phyloP scores from a whole-genome alignment of 1,140 invertebrate genomes.

The Archivesica marissinica region DNA sequence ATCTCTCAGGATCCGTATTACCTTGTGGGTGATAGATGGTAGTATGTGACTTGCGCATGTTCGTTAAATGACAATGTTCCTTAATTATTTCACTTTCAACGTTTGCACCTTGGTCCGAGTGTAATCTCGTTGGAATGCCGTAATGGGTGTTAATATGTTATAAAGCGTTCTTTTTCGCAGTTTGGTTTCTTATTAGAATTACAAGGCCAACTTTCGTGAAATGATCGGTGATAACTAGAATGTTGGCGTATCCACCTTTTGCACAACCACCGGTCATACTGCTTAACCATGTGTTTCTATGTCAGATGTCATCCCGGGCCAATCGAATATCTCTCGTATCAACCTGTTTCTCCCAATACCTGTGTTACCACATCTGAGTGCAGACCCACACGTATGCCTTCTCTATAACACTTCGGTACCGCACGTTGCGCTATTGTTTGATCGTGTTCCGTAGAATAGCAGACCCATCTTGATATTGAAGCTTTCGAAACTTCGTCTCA shows the following conservation, averaged over 20 bases:
- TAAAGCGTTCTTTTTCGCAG: slow-evolving; percentile 41
- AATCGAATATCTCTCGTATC: neutral
- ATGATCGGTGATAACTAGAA: slow-evolving; percentile 61
- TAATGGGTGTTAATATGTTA: slow-evolving; percentile 43
- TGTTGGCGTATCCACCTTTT: slow-evolving; percentile 37
- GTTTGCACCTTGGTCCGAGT: slow-evolving; percentile 55
- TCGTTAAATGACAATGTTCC: slow-evolving; percentile 34
- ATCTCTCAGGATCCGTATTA: neutral
- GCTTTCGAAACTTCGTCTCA: slow-evolving; percentile 38
- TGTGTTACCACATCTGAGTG: slow-evolving; percentile 24
- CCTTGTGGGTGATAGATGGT: slow-evolving; percentile 2
- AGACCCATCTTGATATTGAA: slow-evolving; percentile 26
- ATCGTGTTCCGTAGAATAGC: slow-evolving; percentile 5
- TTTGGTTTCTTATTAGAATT: slow-evolving; percentile 57
- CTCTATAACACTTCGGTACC: neutral
- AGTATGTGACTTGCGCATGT: neutral
- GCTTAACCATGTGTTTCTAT: slow-evolving; percentile 21
- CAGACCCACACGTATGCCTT: neutral
- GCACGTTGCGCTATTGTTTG: neutral
- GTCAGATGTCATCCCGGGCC: slow-evolving; percentile 4
- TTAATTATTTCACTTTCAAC: slow-evolving; percentile 54
- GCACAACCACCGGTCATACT: slow-evolving; percentile 40
- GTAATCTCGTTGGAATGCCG: slow-evolving; percentile 43
- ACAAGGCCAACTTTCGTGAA: slow-evolving; percentile 54
- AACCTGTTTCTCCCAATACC: neutral